Percentiles rank a stretch among this genome's conserved stretches.
These are phyloP conservation scores for Hyphantria cunea DNA, from an alignment of 1,140 invertebrate genomes.

Conservation along the genomic window DNA sequence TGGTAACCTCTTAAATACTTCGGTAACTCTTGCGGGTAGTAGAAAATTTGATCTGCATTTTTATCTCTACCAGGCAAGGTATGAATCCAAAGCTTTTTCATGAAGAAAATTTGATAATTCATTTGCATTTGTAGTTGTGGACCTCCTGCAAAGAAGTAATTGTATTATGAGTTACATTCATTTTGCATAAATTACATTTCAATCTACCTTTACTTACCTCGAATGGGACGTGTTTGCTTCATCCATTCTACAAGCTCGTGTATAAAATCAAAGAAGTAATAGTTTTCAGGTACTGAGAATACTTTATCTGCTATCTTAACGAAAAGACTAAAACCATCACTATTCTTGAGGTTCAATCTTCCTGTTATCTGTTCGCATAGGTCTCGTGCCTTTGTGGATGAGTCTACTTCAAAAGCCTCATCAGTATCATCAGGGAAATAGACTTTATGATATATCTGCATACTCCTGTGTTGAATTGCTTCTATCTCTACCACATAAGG, in stretches of 20 bases:
- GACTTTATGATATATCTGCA: slow-evolving; percentile 96
- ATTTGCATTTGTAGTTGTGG: slow-evolving; percentile 87
- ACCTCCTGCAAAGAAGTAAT: slow-evolving; percentile 57
- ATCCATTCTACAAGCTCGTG: slow-evolving; percentile 94
- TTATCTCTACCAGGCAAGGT: slow-evolving; percentile 92
- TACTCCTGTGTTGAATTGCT: slow-evolving; percentile 96
- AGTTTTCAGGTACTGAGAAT: slow-evolving; percentile 94
- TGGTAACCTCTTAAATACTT: slow-evolving; percentile 96
- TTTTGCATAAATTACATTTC: neutral
- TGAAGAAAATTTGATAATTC: slow-evolving; percentile 97
- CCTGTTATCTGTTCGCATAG: slow-evolving; percentile 91
- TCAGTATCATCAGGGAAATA: slow-evolving; percentile 97
- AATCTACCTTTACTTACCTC: slow-evolving; percentile 82
- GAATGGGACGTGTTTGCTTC: slow-evolving; percentile 88
- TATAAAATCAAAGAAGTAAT: slow-evolving; percentile 98
- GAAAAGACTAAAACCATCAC: slow-evolving; percentile 95
- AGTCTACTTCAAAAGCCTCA: slow-evolving; percentile 90
- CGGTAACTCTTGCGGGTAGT: slow-evolving; percentile 96
- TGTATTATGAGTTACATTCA: neutral
- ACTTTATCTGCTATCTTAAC: slow-evolving; percentile 96
- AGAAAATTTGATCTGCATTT: slow-evolving; percentile 96
- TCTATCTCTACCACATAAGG: slow-evolving; percentile 97
- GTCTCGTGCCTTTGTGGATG: slow-evolving; percentile 93
- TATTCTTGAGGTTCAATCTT: slow-evolving; percentile 87
- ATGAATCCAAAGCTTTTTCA: slow-evolving; percentile 98